A percentile compares a stretch with the other conserved stretches of the same genome.
These are phyloP conservation scores for Triplophysa dalaica DNA, from an alignment of 2,113 vertebrate genomes.

Conservation along the genomic window DNA sequence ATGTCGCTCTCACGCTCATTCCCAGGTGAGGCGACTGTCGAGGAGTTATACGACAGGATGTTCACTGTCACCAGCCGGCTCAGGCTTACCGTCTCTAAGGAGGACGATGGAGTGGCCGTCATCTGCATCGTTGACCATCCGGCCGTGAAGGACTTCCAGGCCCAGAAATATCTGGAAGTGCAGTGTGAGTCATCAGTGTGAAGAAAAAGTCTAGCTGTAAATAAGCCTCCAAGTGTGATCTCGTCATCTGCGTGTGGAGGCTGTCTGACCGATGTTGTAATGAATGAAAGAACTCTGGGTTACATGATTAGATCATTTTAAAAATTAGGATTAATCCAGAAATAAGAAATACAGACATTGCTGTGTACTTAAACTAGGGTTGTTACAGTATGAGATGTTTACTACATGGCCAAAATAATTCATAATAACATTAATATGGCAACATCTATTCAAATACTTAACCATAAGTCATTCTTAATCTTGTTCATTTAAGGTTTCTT, in stretches of 20 bases:
- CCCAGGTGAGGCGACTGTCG: conserved; percentile 84
- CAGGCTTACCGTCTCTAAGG: conserved; percentile 85
- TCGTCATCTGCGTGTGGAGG: neutral
- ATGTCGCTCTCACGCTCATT: conserved; percentile 43
- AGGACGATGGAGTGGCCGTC: conserved; percentile 90
- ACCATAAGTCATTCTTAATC: too few species aligned
- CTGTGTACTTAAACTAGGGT: too few species aligned
- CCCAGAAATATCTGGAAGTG: conserved; percentile 93
- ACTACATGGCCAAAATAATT: too few species aligned
- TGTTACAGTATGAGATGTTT: too few species aligned
- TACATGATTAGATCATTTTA: neutral
- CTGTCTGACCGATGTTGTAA: neutral
- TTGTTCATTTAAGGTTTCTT: too few species aligned
- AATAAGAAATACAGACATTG: neutral
- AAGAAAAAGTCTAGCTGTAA: conserved; percentile 5
- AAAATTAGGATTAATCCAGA: neutral
- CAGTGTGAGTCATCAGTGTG: conserved; percentile 83
- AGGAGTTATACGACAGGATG: conserved; percentile 90
- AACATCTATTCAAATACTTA: too few species aligned
- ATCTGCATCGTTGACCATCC: conserved; percentile 95
- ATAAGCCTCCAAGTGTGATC: neutral
- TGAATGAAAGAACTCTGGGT: neutral
- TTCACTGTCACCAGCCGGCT: conserved; percentile 92
- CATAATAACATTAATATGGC: too few species aligned
- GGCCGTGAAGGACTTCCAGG: conserved; percentile 91